These are phyloP conservation scores for Zosterops pallidus DNA, from an alignment of 2,113 vertebrate genomes.

Conservation along the genomic window DNA sequence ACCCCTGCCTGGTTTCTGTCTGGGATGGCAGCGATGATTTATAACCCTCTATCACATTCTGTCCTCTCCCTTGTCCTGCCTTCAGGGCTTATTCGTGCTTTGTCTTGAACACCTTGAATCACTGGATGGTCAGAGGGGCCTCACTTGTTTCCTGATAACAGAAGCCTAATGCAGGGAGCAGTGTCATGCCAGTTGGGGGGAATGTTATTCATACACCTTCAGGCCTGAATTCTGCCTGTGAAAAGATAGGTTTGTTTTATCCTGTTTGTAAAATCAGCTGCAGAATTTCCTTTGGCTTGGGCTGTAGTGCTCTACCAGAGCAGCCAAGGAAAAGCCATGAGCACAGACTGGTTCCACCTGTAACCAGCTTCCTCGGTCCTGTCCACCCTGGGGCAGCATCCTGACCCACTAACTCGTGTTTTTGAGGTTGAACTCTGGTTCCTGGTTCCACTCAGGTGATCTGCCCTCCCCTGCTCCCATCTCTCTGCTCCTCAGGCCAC, in stretches of 20 bases:
- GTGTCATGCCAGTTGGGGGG: neutral
- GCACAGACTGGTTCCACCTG: neutral
- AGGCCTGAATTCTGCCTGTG: neutral
- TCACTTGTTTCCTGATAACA: rapidly evolving
- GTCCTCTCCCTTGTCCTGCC: neutral
- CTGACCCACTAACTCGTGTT: neutral
- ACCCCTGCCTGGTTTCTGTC: neutral
- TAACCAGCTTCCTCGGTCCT: neutral
- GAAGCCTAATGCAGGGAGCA: neutral
- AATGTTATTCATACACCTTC: neutral
- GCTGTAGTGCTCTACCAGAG: neutral
- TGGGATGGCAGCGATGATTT: neutral
- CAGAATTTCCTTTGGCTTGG: neutral
- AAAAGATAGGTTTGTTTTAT: neutral
- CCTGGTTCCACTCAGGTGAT: neutral
- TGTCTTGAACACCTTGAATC: rapidly evolving
- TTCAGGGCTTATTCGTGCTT: neutral
- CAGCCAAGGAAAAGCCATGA: neutral
- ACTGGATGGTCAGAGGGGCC: neutral
- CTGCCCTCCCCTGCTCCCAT: neutral
- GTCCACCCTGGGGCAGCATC: neutral
- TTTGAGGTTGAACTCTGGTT: neutral
- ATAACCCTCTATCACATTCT: neutral
- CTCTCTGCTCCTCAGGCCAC: neutral
- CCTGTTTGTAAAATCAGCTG: neutral